phyloP scores from a whole-genome alignment of 2,888 invertebrate species.

The Conchocele bisecta region DNA sequence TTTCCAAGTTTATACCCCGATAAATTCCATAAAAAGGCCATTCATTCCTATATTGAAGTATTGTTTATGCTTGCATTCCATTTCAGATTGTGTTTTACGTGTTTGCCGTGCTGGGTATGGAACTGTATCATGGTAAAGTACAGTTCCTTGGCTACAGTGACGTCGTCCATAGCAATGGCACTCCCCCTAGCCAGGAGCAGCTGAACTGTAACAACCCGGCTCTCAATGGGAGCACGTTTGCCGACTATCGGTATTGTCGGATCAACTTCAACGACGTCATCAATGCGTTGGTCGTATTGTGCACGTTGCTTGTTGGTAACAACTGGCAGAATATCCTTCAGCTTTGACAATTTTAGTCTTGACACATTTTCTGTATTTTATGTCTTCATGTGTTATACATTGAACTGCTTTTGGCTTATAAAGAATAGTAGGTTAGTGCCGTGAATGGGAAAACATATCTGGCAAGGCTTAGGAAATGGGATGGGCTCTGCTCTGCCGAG shows the following conservation, averaged over 20 bases:
- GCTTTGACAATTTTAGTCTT: too few species aligned
- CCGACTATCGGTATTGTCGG: slow-evolving; percentile 81
- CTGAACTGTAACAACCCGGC: slow-evolving; percentile 77
- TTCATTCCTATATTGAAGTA: too few species aligned
- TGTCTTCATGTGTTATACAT: too few species aligned
- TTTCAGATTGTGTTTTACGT: slow-evolving; percentile 83
- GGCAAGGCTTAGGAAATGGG: too few species aligned
- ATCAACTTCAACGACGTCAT: slow-evolving; percentile 84
- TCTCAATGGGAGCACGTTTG: slow-evolving; percentile 80
- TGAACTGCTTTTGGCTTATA: too few species aligned
- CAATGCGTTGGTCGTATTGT: slow-evolving; percentile 82
- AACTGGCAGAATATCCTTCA: slow-evolving; percentile 84
- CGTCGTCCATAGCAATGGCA: not conserved
- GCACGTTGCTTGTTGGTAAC: slow-evolving; percentile 84
- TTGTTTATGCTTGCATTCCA: too few species aligned
- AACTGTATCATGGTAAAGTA: slow-evolving; percentile 80
- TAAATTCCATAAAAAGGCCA: too few species aligned
- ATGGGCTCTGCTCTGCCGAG: too few species aligned
- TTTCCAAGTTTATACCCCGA: too few species aligned
- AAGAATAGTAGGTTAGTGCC: too few species aligned
- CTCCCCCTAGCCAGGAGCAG: slow-evolving; percentile 25
- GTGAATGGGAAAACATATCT: too few species aligned
- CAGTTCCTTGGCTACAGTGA: slow-evolving; percentile 69
- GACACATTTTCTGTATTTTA: too few species aligned
- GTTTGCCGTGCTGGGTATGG: slow-evolving; percentile 84